These are phyloP conservation scores for Oscarella lobularis DNA, from an alignment of 37 sponge, comb jelly and placozoan genomes.

Conservation along the genomic window DNA sequence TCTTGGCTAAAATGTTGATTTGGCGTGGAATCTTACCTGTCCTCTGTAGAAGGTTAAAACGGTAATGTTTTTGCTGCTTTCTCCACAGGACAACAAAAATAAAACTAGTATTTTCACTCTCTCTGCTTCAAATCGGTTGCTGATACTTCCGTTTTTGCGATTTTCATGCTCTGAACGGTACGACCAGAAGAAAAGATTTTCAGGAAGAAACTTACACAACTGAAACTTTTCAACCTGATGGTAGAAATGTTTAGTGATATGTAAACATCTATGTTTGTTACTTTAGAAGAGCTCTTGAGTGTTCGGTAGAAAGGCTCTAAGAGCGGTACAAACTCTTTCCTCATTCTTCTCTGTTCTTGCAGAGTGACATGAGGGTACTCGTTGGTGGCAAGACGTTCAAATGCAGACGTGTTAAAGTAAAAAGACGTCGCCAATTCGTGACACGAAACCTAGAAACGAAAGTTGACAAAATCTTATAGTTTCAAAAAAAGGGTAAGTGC, in stretches of 20 bases:
- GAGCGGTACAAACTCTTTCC: conserved; percentile 30
- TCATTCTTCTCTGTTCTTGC: conserved; percentile 70
- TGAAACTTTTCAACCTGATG: not conserved
- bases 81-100: not conserved
- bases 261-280: too few species aligned
- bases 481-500: too few species aligned
- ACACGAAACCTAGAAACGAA: not conserved
- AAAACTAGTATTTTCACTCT: not conserved
- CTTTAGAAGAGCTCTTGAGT: not conserved
- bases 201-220: not conserved
- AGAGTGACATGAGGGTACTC: conserved; percentile 38
- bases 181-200: not conserved
- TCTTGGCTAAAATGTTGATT: too few species aligned
- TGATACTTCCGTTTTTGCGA: too few species aligned
- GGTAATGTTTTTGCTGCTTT: not conserved
- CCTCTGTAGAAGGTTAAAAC: not conserved
- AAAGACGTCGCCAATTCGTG: conserved; percentile 48
- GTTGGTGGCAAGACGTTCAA: conserved; percentile 57
- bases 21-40: not conserved
- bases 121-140: not conserved
- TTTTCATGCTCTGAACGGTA: not conserved
- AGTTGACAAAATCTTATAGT: not conserved
- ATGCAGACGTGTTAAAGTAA: conserved; percentile 62
- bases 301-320: not conserved
- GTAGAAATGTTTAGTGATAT: not conserved